These are phyloP conservation scores for Mesoclemmys tuberculata DNA, from an alignment of 2,113 vertebrate genomes.

Conservation along the genomic window DNA sequence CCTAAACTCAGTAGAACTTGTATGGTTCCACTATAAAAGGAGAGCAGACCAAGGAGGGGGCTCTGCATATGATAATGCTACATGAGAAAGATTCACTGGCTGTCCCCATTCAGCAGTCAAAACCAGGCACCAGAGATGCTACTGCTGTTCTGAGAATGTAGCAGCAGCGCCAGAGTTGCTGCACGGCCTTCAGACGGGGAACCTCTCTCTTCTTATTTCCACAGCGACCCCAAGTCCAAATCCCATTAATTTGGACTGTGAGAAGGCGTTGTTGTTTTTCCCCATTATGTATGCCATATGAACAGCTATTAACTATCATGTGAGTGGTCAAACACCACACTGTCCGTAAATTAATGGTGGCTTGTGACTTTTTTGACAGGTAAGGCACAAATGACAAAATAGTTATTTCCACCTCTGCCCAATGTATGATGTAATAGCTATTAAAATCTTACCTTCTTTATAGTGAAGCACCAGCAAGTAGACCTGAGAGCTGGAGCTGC, in stretches of 20 bases:
- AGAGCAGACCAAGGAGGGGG: neutral
- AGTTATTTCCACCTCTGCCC: neutral
- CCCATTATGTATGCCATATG: neutral
- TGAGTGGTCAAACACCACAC: neutral
- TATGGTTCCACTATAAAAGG: neutral
- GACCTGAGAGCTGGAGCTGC: neutral
- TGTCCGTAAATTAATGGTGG: neutral
- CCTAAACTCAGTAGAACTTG: neutral
- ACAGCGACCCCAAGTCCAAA: neutral
- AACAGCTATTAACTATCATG: neutral
- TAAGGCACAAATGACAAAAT: neutral
- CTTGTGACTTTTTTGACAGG: neutral
- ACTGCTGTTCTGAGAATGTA: neutral
- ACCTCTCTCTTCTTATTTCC: neutral
- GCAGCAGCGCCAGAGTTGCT: neutral
- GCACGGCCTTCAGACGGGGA: fast-evolving
- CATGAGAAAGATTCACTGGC: neutral
- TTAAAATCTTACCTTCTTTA: neutral
- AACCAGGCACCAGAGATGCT: neutral
- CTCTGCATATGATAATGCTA: neutral
- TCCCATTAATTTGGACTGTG: neutral
- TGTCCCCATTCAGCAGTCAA: neutral
- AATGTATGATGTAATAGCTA: neutral
- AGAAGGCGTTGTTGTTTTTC: neutral
- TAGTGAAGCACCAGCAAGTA: neutral